Percentiles rank a stretch among this genome's conserved stretches.
Evolutionary conservation across 30 jellyfish, hydroid and myxozoan species (phyloP).

Genomic region (Phacellophora camtschatica): DNA sequence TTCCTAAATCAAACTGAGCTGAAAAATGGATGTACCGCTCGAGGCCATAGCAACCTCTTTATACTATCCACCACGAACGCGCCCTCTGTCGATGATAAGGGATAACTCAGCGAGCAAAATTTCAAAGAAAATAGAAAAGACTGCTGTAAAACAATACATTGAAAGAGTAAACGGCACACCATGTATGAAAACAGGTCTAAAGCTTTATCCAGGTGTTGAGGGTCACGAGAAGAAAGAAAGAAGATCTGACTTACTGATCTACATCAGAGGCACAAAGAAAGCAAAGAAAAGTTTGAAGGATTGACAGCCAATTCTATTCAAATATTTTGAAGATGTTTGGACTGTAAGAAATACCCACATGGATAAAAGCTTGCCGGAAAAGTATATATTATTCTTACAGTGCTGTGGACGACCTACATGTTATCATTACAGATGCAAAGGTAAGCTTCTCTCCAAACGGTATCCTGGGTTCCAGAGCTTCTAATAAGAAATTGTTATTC

Average conservation of each 20-base stretch:
- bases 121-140: neutral
- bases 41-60: slow-evolving; percentile 4
- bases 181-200: neutral
- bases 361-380: slow-evolving; percentile 1
- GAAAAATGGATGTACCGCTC: neutral
- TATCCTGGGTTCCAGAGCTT: neutral
- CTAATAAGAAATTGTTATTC: neutral
- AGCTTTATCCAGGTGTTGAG: neutral
- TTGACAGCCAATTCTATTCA: neutral
- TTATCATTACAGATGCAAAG: neutral
- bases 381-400: neutral
- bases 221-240: neutral
- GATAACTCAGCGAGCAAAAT: neutral
- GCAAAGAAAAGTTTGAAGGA: neutral
- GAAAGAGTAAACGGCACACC: neutral
- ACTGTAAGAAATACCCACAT: neutral
- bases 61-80: neutral
- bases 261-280: neutral
- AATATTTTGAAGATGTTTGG: neutral
- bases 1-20: neutral
- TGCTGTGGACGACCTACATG: neutral
- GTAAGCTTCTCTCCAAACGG: neutral
- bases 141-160: neutral
- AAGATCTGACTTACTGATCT: neutral
- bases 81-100: neutral